Evolutionary conservation across 2,797 vertebrate species (phyloP), one percentile per base, ranked within the genome.

Genomic region (Schizopygopsis malacanthus): DNA sequence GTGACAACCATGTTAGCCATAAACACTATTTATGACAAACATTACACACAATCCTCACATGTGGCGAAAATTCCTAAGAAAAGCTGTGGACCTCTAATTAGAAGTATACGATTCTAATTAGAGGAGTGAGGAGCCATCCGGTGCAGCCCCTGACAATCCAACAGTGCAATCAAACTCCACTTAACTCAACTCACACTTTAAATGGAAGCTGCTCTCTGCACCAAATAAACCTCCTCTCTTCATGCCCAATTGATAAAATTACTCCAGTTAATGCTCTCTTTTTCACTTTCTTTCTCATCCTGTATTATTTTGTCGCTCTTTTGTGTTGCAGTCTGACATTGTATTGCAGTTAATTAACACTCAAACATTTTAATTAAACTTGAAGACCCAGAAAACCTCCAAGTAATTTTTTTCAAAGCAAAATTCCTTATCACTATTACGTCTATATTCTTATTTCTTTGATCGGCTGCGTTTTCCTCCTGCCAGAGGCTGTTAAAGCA

Each of bases 201-300:
- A 91, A 92, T 87, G 67, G 16, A 72, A 80, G 90, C 85, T 85
- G 90, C 92, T 92, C 90, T 90, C 91, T 91, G 91, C 89, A 84
- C 91, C 91, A 89, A 94, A 92, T 91, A 93, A 93, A 93, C 91
- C 92, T 93, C 93, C 92, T 93, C 92, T 93, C 93, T 95, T 95
- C 94, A 95, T 95, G 95, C 92, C 92, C 94, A 96, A 96, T 95
- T 96, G 95, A 94, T 96, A 94, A 95, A 94, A 95, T 96, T 96
- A 93, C 92, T 94, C 92, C 91, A 93, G 92, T 90, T 91, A 92
- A 92, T 92, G 86, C 71, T 91, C 85, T 83, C 70, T 83, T 77
- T 91, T 87, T 92, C 91, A 88, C 89, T 89, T 92, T 86, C 73
- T 82, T 86, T 73, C 39, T 84, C 72, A 89, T 87, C 91, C 88